phyloP scores from a whole-genome alignment of 2,888 invertebrate genomes.

The Trissoscelio sp. region DNA sequence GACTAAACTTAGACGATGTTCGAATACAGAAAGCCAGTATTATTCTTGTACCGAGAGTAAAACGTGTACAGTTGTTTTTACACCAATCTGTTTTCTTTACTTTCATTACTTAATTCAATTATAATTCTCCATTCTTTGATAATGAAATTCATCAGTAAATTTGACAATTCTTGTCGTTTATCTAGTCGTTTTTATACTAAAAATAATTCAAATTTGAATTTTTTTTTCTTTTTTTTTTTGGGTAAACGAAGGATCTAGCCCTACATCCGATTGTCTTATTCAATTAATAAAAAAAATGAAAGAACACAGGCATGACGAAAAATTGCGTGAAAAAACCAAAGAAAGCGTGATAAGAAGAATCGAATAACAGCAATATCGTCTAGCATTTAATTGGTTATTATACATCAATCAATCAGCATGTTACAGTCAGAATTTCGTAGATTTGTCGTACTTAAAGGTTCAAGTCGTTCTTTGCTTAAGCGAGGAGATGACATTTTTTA shows the following conservation, averaged over 20 bases:
- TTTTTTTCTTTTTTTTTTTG: not conserved
- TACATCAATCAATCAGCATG: constrained; percentile 5
- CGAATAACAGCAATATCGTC: constrained; percentile 39
- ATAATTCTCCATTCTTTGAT: too few relatives aligned
- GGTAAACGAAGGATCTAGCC: constrained; percentile 4
- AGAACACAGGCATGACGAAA: constrained; percentile 22
- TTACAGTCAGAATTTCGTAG: constrained; percentile 32
- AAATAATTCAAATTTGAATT: not conserved
- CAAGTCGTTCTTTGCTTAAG: constrained; percentile 11
- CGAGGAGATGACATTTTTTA: constrained; percentile 14
- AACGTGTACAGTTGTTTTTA: constrained; percentile 62
- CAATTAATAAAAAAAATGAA: not conserved
- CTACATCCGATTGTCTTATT: constrained; percentile 11
- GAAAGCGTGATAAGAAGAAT: not conserved
- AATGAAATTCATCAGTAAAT: too few relatives aligned
- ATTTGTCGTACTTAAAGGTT: constrained; percentile 27
- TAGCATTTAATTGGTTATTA: constrained; percentile 33
- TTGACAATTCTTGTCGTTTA: too few relatives aligned
- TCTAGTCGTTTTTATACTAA: constrained; percentile 41
- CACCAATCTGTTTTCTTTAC: not conserved
- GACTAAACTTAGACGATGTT: constrained; percentile 54
- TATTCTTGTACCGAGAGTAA: constrained; percentile 65
- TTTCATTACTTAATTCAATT: not conserved
- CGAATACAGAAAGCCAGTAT: constrained; percentile 65
- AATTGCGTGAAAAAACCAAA: constrained; percentile 45